Base-by-base conservation (phyloP, 2,888 invertebrate species). In the Epiblema foenella region DNA sequence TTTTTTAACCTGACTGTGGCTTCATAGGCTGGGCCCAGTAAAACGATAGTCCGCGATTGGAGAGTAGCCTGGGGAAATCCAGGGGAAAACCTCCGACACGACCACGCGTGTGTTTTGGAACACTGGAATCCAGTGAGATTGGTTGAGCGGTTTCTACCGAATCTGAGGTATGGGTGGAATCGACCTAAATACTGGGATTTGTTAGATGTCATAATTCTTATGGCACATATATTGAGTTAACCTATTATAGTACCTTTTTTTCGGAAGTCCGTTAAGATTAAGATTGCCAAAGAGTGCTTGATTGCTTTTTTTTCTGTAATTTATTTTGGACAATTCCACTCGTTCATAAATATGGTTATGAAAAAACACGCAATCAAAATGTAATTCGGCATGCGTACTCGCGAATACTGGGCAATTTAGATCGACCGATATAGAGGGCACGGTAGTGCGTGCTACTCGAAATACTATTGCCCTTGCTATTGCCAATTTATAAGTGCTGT, bases 351-450 rank as follows among this genome's bases (percentile, higher is more conserved):
- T 46, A 46, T 46, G 60, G 29, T n/a, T 60, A 60, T 29, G 8
- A 64, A 64, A 46, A 51, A 64, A 49, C 49, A 60, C 37, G 52
- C 24, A 64, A 54, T 54, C 24, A 54, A 20, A 33, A 15, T 20
- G 52, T 18, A 62, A 51, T 52, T 29, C 62, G 49, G 49, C 49
- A 24, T 64, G 24, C 64, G 39, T 51, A 37, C 51, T 54, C 64
- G 64, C 64, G 52, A 64, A 64, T 64, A 51, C 64, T n/a, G 52
- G 39, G 64, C 51, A 52, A 63, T 64, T 52, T 39, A 64, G 64
- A 64, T 64, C 52, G 52, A 24, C 64, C 64, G 52, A 64, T 64
- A 64, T 18, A 54, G 39, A 37, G 37, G 51, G 51, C 51, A 37
- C 2, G 52, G 49, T 15, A 9, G 49, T 64, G 64, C 54, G 64